phyloP scores from a whole-genome alignment of 2,797 vertebrate genomes.

The Sus cebifrons region DNA sequence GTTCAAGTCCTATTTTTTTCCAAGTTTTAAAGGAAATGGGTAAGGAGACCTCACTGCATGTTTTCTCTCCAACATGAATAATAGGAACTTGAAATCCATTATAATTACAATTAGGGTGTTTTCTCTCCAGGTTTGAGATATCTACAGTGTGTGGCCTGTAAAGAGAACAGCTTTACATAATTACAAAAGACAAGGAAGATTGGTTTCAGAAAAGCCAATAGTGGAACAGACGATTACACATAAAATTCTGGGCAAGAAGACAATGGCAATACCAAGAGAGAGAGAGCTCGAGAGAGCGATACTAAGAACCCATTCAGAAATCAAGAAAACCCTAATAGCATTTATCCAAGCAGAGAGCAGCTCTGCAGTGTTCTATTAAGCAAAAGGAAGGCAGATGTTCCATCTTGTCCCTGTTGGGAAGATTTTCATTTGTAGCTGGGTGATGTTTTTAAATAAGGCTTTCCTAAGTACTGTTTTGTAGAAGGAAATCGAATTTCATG shows the following conservation, averaged over 20 bases:
- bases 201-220: conserved; percentile 81
- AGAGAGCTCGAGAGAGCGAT: conserved; percentile 68
- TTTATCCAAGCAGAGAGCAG: conserved; percentile 74
- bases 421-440: conserved; percentile 71
- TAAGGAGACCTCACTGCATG: conserved; percentile 67
- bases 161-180: conserved; percentile 81
- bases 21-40: conserved; percentile 53
- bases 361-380: conserved; percentile 71
- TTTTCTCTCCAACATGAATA: conserved; percentile 77
- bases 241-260: conserved; percentile 78
- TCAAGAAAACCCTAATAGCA: conserved; percentile 67
- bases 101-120: conserved; percentile 78
- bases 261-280: conserved; percentile 59
- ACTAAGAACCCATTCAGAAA: conserved; percentile 79
- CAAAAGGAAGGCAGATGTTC: conserved; percentile 78
- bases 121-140: conserved; percentile 79
- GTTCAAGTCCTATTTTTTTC: conserved; percentile 58
- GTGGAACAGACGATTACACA: conserved; percentile 77
- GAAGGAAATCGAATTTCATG: conserved; percentile 67
- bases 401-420: conserved; percentile 72
- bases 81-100: conserved; percentile 81
- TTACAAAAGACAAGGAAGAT: conserved; percentile 84
- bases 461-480: conserved; percentile 53
- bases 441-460: conserved; percentile 81
- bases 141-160: conserved; percentile 71